These are phyloP conservation scores for Andricus grossulariae DNA, from an alignment of 1,140 invertebrate species.

Conservation along the genomic window DNA sequence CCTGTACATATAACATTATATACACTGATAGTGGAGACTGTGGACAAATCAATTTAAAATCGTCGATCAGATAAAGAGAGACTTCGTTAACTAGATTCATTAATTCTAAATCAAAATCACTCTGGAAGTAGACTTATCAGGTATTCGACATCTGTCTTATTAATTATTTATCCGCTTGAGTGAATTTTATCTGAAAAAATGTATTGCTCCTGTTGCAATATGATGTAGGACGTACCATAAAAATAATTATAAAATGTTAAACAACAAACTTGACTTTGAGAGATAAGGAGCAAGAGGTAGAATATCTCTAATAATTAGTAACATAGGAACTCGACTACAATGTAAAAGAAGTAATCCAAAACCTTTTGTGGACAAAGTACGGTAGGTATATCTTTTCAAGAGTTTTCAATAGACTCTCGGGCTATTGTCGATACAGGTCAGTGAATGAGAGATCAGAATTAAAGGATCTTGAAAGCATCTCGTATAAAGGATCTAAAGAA, in stretches of 20 bases:
- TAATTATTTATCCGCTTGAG: neutral
- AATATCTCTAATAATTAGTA: too few species aligned
- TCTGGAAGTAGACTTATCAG: neutral
- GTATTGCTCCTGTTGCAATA: neutral
- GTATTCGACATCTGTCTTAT: neutral
- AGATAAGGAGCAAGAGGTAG: too few species aligned
- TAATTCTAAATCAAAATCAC: constrained; percentile 8
- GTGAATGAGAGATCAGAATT: constrained; percentile 3
- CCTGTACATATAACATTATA: neutral
- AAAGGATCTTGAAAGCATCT: neutral
- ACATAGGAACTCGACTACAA: too few species aligned
- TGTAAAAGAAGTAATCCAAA: neutral
- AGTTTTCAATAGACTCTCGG: constrained; percentile 2
- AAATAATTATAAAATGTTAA: too few species aligned
- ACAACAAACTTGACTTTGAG: too few species aligned
- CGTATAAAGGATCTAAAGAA: neutral
- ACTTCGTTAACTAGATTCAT: neutral
- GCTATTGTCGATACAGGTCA: neutral
- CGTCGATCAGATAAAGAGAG: neutral
- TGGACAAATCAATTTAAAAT: constrained; percentile 9
- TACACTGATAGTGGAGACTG: neutral
- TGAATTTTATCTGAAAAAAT: neutral
- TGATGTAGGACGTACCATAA: neutral
- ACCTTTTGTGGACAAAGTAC: constrained; percentile 5
- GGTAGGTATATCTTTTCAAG: neutral